A percentile compares a stretch with the other conserved stretches of the same genome.
phyloP scores from a whole-genome alignment of 37 sponge, comb jelly and placozoan genomes.

The Beroe forskalii region DNA sequence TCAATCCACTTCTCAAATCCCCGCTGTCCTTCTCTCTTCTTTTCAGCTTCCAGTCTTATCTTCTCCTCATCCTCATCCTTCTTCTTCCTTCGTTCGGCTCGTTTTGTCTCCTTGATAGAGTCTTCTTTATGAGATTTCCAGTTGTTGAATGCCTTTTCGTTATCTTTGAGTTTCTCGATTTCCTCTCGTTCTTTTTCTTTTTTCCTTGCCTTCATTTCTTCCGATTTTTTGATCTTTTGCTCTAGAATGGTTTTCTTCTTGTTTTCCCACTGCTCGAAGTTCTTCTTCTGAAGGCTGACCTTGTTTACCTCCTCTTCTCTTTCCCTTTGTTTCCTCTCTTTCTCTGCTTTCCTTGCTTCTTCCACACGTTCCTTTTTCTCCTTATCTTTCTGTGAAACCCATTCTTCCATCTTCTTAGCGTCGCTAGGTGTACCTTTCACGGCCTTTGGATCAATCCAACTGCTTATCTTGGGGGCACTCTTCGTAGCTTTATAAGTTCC shows the following conservation, averaged over 20 bases:
- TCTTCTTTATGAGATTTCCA: conserved; percentile 52
- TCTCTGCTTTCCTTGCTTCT: neutral
- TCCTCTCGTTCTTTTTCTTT: conserved; percentile 31
- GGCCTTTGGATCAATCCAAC: conserved; percentile 52
- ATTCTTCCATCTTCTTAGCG: conserved; percentile 3
- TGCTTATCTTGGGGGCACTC: neutral
- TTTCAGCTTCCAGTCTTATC: neutral
- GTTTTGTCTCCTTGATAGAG: neutral
- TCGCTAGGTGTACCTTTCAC: conserved; percentile 12
- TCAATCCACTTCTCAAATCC: conserved; percentile 35
- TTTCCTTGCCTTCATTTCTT: conserved; percentile 10
- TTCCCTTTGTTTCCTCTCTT: neutral
- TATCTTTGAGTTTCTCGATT: neutral
- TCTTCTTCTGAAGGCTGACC: conserved; percentile 5
- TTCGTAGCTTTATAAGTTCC: neutral
- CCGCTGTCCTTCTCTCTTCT: neutral
- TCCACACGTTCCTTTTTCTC: neutral
- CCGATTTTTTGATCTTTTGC: neutral
- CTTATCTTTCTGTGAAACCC: conserved; percentile 24
- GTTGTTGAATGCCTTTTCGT: conserved; percentile 27
- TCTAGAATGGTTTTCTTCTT: conserved; percentile 9
- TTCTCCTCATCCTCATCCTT: conserved; percentile 9
- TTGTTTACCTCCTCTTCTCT: conserved; percentile 25
- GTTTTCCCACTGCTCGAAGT: conserved; percentile 34
- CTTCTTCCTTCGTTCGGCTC: too few relatives aligned